A percentile compares a stretch with the other conserved stretches of the same genome.
phyloP scores from a whole-genome alignment of 2,113 vertebrate genomes.

The Hiodon tergisus region DNA sequence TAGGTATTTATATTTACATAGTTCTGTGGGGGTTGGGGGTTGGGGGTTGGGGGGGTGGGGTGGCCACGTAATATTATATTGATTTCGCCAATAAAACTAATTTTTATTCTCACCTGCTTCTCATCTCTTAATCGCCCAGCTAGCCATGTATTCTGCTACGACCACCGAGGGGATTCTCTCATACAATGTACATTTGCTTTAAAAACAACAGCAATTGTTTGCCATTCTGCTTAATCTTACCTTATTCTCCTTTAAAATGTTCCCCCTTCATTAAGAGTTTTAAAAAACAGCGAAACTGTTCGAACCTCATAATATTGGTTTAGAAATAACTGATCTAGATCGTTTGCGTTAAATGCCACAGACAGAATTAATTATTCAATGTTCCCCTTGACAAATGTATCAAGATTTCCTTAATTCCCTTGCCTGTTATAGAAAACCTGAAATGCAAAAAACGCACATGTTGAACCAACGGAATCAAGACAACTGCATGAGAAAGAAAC shows the following conservation, averaged over 20 bases:
- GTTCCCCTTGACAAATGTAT: conserved; percentile 25
- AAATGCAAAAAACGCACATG: conserved; percentile 9
- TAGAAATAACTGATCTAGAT: conserved; percentile 23
- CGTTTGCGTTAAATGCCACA: conserved; percentile 27
- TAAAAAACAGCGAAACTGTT: conserved; percentile 19
- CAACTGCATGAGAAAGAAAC: conserved; percentile 6
- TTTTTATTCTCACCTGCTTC: neutral
- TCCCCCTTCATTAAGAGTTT: conserved; percentile 24
- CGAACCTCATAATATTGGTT: conserved; percentile 24
- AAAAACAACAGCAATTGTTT: conserved; percentile 15
- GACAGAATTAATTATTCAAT: conserved; percentile 25
- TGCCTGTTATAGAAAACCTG: conserved; percentile 11
- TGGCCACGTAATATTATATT: too few species aligned
- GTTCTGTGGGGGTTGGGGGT: too few species aligned
- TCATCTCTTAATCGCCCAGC: too few species aligned
- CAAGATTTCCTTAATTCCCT: conserved; percentile 22
- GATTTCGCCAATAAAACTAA: too few species aligned
- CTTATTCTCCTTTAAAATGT: conserved; percentile 22
- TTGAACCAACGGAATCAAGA: conserved; percentile 6
- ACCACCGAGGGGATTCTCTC: neutral
- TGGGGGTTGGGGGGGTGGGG: too few species aligned
- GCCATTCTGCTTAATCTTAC: conserved; percentile 21
- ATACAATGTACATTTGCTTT: conserved; percentile 10
- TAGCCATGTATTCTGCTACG: conserved; percentile 9
- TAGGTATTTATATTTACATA: conserved; percentile 16